Base-by-base conservation (phyloP, 2,797 vertebrate species). In the Phrynocephalus forsythii region DNA sequence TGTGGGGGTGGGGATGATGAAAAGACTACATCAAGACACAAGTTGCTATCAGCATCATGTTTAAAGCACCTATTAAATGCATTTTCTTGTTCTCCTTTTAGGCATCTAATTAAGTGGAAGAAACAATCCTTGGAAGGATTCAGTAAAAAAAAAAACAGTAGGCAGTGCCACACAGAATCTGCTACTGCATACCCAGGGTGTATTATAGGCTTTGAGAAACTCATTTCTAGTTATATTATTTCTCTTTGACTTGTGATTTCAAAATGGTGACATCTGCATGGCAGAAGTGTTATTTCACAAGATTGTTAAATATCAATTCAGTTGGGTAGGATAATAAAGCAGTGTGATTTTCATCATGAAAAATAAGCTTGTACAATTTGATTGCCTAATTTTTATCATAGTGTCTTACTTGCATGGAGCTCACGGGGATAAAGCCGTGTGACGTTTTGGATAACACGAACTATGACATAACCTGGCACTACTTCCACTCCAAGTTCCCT, bases 261-360 rank as follows among this genome's bases (percentile, higher is more conserved):
- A 22, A 3, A 8, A 50, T 0, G 24, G 5, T 83, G 63, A 60
- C 30, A 89, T 84, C 88, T 90, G 79, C 75, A 60, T 79, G 1
- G 13, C 79, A 87, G 90, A 88, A 88, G 44, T 84, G 69, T n/a
- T 75, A 90, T 84, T 83, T 79, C 82, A 67, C 6, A 83, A 86
- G 80, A 10, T 11, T 85, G 50, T 22, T 18, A 6, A 85, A 0
- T 3, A 72, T 0, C 20, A 13, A 28, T 0, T 52, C 30, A 50
- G 68, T 85, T 84, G 52, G 86, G 69, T 38, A 11, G 78, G 33
- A 83, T 67, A 86, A 75, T 1, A 66, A 86, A 56, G 84, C 73
- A 67, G 84, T 88, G 73, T 24, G 1, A 0, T 0, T 91, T 86
- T 85, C 86, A 90, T 88, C 56, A 86, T 71, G 73, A 24, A 72